These are phyloP conservation scores for Chiloscyllium plagiosum DNA, from an alignment of 2,113 vertebrate genomes.

Conservation along the genomic window DNA sequence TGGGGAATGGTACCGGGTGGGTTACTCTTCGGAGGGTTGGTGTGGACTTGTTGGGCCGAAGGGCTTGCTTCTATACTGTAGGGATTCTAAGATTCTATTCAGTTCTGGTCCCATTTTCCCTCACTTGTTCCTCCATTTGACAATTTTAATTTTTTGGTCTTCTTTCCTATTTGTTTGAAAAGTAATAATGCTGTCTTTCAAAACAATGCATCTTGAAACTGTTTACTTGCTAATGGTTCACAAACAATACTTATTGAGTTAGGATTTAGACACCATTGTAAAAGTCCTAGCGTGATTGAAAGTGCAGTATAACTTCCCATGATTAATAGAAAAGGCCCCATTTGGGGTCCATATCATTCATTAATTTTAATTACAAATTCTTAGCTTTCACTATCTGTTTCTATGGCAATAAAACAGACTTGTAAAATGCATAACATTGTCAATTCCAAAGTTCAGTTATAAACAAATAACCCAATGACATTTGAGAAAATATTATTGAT, in stretches of 20 bases:
- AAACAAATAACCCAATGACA: background rate
- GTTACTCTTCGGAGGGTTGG: no score
- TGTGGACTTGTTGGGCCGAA: no score
- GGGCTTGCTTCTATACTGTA: no score
- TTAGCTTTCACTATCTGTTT: slow-evolving; percentile 68
- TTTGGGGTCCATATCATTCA: slow-evolving; percentile 65
- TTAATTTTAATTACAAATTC: slow-evolving; percentile 67
- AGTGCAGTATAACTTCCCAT: slow-evolving; percentile 70
- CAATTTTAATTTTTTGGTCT: background rate
- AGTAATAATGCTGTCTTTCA: background rate
- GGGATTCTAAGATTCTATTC: background rate
- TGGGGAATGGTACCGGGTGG: no score
- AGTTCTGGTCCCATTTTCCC: background rate
- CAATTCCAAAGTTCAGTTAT: slow-evolving; percentile 44
- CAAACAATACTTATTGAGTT: slow-evolving; percentile 71
- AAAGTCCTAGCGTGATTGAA: slow-evolving; percentile 69
- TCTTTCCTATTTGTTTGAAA: slow-evolving; percentile 31
- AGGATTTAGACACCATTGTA: slow-evolving; percentile 63
- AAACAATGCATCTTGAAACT: slow-evolving; percentile 47
- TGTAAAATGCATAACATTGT: slow-evolving; percentile 54
- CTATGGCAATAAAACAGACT: slow-evolving; percentile 59
- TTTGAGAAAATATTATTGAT: slow-evolving; percentile 33
- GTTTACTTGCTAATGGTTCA: slow-evolving; percentile 65
- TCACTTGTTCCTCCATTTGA: background rate
- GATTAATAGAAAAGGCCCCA: slow-evolving; percentile 58